These are phyloP conservation scores for Drosophila ananassae DNA, from an alignment of 1,140 invertebrate species.

Conservation along the genomic window DNA sequence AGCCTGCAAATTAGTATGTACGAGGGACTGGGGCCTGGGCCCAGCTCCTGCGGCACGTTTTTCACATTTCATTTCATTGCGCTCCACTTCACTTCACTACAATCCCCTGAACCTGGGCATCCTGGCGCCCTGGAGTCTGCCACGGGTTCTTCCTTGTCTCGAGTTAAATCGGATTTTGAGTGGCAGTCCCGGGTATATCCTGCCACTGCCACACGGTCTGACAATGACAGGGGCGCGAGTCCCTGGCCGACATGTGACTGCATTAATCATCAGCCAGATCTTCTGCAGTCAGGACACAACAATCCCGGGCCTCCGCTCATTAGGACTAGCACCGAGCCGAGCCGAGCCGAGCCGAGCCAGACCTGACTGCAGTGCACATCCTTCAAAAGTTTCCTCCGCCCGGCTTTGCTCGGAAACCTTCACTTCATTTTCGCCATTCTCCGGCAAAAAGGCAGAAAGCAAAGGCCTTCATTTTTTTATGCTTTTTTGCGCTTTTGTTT, in stretches of 20 bases:
- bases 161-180: conserved; percentile 56
- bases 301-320: conserved; percentile 44
- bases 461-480: conserved; percentile 3
- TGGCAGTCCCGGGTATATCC: conserved; percentile 37
- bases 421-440: conserved; percentile 47
- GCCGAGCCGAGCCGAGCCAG: conserved; percentile 1
- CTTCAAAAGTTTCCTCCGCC: conserved; percentile 11
- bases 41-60: conserved; percentile 54
- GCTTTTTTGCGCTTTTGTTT: conserved; percentile 68
- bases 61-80: conserved; percentile 69
- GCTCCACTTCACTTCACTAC: conserved; percentile 9
- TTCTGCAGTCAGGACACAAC: conserved; percentile 6
- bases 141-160: conserved; percentile 7
- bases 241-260: conserved; percentile 53
- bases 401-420: conserved; percentile 15
- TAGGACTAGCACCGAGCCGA: conserved; percentile 16
- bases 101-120: not conserved
- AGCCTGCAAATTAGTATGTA: conserved; percentile 35
- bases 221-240: conserved; percentile 67
- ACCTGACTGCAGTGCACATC: conserved; percentile 35
- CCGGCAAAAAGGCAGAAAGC: not conserved
- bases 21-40: conserved; percentile 10
- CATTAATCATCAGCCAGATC: conserved; percentile 64
- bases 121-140: conserved; percentile 3
- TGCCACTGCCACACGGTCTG: conserved; percentile 37